Evolutionary conservation across 2,113 vertebrate species (phyloP), one percentile per base, ranked within the genome.

Genomic region (Athene noctua): DNA sequence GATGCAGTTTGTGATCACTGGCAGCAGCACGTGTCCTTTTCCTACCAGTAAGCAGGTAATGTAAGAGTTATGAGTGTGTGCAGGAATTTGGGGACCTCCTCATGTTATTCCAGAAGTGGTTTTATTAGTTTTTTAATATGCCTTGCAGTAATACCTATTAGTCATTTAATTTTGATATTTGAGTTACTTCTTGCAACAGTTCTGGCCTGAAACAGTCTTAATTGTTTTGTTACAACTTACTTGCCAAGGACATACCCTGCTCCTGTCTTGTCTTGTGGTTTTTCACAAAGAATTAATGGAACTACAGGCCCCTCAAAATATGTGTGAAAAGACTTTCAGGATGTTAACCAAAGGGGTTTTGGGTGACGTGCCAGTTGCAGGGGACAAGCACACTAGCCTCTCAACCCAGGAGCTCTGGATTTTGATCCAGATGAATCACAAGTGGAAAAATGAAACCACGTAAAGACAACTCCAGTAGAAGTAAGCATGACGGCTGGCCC

Each of bases 151-250:
- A 63, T 38, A 44, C 32, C 77, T 68, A 19, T 47, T 65, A 52
- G 68, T 36, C 55, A 36, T 25, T 42, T 36, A 29, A 13, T 20
- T 79, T 16, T 84, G 46, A 0, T 49, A 13, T 61, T 93, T 78
- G 51, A 70, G 55, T 46, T 74, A 47, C 52, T 77, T 88, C 95
- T 95, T 96, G 92, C 52, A 93, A 26, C 84, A 68, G 73, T 90
- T 90, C 51, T 94, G 65, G 85, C 61, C 79, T 80, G 68, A 85
- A 88, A 84, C 36, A 63, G 16, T 46, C 52, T 46, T 46, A 40
- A 23, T 42, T 59, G 34, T 83, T 87, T 67, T 6, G 5, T 81
- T 68, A 14, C 34, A 52, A 14, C 34, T 54, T 22, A 10, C 27
- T 65, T 67, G 65, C 38, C 62, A 61, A 74, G 80, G 49, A 49